Percentiles rank a stretch among this genome's conserved stretches.
Evolutionary conservation across 1,140 invertebrate species (phyloP).

Genomic region (Sycophila sp.): DNA sequence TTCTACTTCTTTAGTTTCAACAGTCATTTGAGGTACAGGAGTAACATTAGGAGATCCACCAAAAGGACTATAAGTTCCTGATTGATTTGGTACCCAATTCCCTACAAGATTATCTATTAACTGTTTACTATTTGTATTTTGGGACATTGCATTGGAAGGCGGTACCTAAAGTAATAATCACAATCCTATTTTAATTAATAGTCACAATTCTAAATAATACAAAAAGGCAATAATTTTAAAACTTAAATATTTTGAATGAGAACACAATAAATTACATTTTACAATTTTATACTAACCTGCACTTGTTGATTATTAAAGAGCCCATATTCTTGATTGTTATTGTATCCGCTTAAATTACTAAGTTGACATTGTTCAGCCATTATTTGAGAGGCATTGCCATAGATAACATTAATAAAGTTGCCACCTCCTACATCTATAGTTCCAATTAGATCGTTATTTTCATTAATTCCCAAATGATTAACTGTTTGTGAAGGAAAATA

Average conservation of each 20-base stretch:
- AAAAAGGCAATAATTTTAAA: not conserved
- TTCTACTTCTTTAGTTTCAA: conserved; percentile 45
- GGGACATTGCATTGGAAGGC: conserved; percentile 45
- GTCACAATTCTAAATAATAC: not conserved
- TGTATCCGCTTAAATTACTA: conserved; percentile 51
- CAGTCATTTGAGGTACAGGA: conserved; percentile 47
- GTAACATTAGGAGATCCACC: conserved; percentile 67
- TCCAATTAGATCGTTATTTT: conserved; percentile 62
- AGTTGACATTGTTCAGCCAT: conserved; percentile 60
- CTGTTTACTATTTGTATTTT: conserved; percentile 62
- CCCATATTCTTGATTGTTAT: conserved; percentile 58
- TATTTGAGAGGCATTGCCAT: conserved; percentile 59
- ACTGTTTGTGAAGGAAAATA: conserved; percentile 58
- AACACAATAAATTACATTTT: not conserved
- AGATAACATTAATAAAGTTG: conserved; percentile 66
- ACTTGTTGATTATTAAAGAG: conserved; percentile 54
- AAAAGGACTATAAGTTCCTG: conserved; percentile 84
- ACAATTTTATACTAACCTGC: conserved; percentile 11
- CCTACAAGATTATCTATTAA: conserved; percentile 80
- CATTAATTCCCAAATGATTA: conserved; percentile 60
- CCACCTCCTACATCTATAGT: conserved; percentile 65
- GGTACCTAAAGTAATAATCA: conserved; percentile 38
- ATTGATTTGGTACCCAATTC: conserved; percentile 84
- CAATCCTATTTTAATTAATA: not conserved
- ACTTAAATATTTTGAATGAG: not conserved